These are phyloP conservation scores for Eurois occulta DNA, from an alignment of 2,888 invertebrate species.

Conservation along the genomic window DNA sequence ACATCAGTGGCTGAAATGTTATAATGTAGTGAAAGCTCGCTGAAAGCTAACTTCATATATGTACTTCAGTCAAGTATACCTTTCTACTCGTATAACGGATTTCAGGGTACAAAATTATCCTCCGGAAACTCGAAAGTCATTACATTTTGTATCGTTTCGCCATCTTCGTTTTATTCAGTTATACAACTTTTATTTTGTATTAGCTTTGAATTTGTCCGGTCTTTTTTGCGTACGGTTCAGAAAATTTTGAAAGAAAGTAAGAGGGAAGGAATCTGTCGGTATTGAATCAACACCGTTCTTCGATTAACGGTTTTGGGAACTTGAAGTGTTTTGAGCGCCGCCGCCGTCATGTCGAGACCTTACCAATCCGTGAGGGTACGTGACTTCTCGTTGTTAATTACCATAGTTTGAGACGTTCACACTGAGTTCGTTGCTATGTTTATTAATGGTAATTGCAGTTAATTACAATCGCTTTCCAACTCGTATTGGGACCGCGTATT, in stretches of 20 bases:
- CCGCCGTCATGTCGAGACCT: background rate
- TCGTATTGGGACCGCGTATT: background rate
- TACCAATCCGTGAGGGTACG: slow-evolving; percentile 35
- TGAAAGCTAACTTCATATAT: slow-evolving; percentile 27
- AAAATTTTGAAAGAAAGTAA: slow-evolving; percentile 3
- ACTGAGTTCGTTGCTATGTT: slow-evolving; percentile 23
- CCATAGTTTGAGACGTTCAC: slow-evolving; percentile 34
- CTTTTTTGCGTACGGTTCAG: slow-evolving; percentile 14
- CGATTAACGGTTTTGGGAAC: slow-evolving; percentile 22
- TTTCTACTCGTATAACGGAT: slow-evolving; percentile 4
- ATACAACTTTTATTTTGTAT: slow-evolving; percentile 68
- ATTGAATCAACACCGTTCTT: slow-evolving; percentile 28
- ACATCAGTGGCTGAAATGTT: slow-evolving; percentile 32
- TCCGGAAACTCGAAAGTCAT: slow-evolving; percentile 65
- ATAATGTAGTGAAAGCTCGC: slow-evolving; percentile 31
- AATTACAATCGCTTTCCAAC: slow-evolving; percentile 6
- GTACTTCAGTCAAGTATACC: slow-evolving; percentile 23
- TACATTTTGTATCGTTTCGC: slow-evolving; percentile 63
- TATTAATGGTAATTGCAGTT: slow-evolving; percentile 32
- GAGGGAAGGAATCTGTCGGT: slow-evolving; percentile 9
- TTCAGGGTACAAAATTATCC: slow-evolving; percentile 45
- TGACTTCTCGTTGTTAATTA: slow-evolving; percentile 52
- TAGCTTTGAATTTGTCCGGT: slow-evolving; percentile 48
- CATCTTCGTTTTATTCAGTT: slow-evolving; percentile 64
- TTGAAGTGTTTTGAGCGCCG: slow-evolving; percentile 21